A percentile compares a stretch with the other conserved stretches of the same genome.
Conservation (phyloP, 2,888 invertebrate genomes). For the Scelioninae gen. 1 region DNA sequence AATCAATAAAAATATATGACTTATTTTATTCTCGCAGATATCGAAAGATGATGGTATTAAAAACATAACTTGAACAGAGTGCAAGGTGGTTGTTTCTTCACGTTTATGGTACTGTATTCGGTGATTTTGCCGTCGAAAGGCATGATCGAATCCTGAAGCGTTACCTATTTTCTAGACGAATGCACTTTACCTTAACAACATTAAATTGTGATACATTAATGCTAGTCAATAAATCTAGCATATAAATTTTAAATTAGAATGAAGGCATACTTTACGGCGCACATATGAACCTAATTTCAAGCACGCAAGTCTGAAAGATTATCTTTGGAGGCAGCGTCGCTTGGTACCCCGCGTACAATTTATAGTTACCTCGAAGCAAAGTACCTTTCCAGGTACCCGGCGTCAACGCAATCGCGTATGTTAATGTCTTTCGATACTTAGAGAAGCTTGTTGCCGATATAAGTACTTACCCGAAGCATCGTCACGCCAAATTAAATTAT, state of each 20-base stretch:
- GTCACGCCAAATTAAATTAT: slow-evolving; percentile 70
- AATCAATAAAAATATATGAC: too few species aligned
- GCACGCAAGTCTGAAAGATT: slow-evolving; percentile 73
- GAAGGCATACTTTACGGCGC: slow-evolving; percentile 34
- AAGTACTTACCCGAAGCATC: slow-evolving; percentile 64
- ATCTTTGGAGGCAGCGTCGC: slow-evolving; percentile 68
- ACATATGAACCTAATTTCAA: slow-evolving; percentile 56
- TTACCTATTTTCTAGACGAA: too few species aligned
- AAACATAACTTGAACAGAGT: too few species aligned
- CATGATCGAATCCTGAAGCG: too few species aligned
- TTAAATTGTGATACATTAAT: too few species aligned
- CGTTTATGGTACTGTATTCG: too few species aligned
- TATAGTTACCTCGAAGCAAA: slow-evolving; percentile 71
- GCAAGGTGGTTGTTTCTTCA: too few species aligned
- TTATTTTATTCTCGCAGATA: too few species aligned
- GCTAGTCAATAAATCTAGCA: slow-evolving; percentile 36
- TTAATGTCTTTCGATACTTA: slow-evolving; percentile 71
- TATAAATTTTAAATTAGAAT: slow-evolving; percentile 54
- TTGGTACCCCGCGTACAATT: slow-evolving; percentile 72
- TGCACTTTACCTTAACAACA: too few species aligned
- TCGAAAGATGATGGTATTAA: too few species aligned
- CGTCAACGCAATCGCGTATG: slow-evolving; percentile 70
- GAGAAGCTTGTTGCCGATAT: slow-evolving; percentile 71
- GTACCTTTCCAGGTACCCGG: slow-evolving; percentile 69
- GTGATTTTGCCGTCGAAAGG: too few species aligned